Evolutionary conservation across 2,888 invertebrate genomes (phyloP), one percentile per base, ranked within the genome.

Genomic region (Cybosia mesomella): DNA sequence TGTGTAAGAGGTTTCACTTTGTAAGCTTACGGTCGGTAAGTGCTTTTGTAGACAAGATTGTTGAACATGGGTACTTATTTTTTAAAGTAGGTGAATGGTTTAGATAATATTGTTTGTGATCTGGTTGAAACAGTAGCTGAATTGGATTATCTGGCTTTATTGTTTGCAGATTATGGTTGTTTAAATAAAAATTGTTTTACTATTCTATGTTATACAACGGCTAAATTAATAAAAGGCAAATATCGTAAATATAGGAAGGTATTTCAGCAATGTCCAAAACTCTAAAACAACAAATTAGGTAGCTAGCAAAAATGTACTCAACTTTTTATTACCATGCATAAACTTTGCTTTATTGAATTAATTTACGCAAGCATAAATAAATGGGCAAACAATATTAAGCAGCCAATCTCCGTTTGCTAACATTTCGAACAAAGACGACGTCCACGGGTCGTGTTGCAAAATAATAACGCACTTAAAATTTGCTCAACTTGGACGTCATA

Each of bases 1-100:
- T 85, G 74, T 77, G 76, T 70, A 85, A 84, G 74, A 57, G 72
- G 71, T 84, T 83, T 84, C 84, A 77, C 82, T 83, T 82, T 77
- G 72, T 73, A 67, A 68, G 11, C 15, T 54, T 65, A 65, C 73
- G 15, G 32, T 21, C 64, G 15, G 71, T 75, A 70, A 71, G 53
- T 71, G 65, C 70, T 75, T 69, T 75, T 61, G 63, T 68, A 67
- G 73, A 71, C 71, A 72, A 71, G 71, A 76, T 24, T 69, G 63
- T 71, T 59, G 55, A 61, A 64, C 66, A 58, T 71, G 60, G 58
- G 68, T 68, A 67, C 66, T 61, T 73, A 58, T 63, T 69, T 71
- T 28, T 64, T 61, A 21, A 43, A 21, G 49, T 43, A 34, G 18
- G 49, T 57, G 36, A 32, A 11, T 32, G 10, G 49, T n/a, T 8